Evolutionary conservation across 2,113 vertebrate species (phyloP), one percentile per base, ranked within the genome.

Genomic region (Regulus satrapa): DNA sequence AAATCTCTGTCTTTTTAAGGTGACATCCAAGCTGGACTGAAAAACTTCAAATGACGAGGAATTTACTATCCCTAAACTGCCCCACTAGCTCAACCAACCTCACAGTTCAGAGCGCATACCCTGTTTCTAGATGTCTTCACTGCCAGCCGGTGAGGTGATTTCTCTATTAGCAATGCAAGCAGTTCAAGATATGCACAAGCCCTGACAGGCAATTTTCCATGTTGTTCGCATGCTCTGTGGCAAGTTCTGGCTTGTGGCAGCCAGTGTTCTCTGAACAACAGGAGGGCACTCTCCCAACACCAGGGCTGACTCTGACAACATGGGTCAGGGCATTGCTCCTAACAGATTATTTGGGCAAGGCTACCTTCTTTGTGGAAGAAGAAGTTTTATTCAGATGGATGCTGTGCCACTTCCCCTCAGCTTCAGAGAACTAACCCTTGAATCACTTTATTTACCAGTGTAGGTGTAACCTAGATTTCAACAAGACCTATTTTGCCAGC

Each of bases 171-270:
- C 52, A 74, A 75, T 10, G 12, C 52, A 19, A 43, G 58, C 71
- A 69, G 49, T 10, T 76, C 38, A 66, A 58, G 46, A 18, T 38
- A 43, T 3, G 48, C n/a, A 26, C 48, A 58, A 71, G 72, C 83
- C 64, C 59, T 43, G 63, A 41, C 88, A 55, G 28, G 72, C 46
- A 80, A n/a, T 67, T 83, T 84, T 69, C 79, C 63, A 24, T 72
- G 32, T 28, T 88, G 41, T 43, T 86, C 23, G 6, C 8, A 8
- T 18, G 46, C 67, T 90, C 51, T 0, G 0, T 51, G 59, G 79
- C 83, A 95, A 74, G 92, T 77, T 88, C 46, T 83, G 75, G 38
- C 95, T 66, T 92, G 88, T 74, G 72, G 72, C 58, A 88, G 67
- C 51, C 36, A 28, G 54, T 46, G 41, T 6, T 61, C 28, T 79